Percentiles rank a stretch among this genome's conserved stretches.
Evolutionary conservation across 1,140 invertebrate genomes (phyloP).

Genomic region (Papilio dardanus): DNA sequence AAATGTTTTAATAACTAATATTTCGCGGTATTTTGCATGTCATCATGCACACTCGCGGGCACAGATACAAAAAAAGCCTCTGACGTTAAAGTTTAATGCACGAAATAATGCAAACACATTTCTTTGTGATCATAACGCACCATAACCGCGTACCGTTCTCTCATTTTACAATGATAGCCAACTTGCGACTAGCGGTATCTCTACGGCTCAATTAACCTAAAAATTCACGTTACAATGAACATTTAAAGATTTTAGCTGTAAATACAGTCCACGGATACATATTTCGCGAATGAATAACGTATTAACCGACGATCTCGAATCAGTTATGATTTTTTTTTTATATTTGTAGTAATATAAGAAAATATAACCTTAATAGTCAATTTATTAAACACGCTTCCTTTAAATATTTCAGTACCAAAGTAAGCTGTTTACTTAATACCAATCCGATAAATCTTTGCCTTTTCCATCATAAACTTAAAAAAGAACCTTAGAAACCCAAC

Average conservation of each 20-base stretch:
- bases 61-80: constrained; percentile 20
- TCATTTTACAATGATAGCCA: constrained; percentile 33
- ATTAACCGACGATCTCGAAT: constrained; percentile 14
- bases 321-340: constrained; percentile 2
- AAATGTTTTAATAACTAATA: background rate
- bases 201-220: constrained; percentile 38
- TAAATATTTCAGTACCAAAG: background rate
- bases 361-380: background rate
- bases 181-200: constrained; percentile 32
- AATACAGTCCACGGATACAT: constrained; percentile 16
- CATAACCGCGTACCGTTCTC: constrained; percentile 37
- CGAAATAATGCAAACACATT: constrained; percentile 36
- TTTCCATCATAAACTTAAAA: background rate
- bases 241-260: constrained; percentile 31
- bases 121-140: constrained; percentile 37
- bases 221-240: constrained; percentile 36
- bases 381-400: background rate
- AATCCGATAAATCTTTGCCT: background rate
- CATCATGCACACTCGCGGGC: background rate
- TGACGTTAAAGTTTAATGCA: constrained; percentile 16
- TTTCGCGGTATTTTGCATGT: constrained; percentile 10
- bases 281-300: constrained; percentile 25
- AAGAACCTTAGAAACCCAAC: background rate
- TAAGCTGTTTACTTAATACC: background rate
- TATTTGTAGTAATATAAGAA: constrained; percentile 12